Evolutionary conservation across 2,797 vertebrate species (phyloP), one percentile per base, ranked within the genome.

Genomic region (Telmatherina bonti): DNA sequence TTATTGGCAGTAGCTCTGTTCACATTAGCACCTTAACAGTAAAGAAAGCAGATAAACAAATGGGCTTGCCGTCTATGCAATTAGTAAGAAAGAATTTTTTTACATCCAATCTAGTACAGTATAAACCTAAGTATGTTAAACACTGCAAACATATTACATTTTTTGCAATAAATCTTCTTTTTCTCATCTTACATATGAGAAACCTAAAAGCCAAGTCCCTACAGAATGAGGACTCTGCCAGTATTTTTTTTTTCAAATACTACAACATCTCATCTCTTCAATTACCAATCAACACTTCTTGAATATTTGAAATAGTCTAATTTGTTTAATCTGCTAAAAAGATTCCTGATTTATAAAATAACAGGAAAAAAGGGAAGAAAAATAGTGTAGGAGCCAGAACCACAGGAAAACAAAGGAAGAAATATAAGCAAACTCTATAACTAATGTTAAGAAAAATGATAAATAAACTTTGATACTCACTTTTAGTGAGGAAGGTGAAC

Each of bases 1-100:
- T 99, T 99, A 89, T 98, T 99, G 84, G 97, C 96, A 79, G 98
- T 99, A 75, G 98, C 95, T 90, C 97, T 95, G 92, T 99, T 99
- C 85, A 99, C 98, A 22, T 99, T 98, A 92, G 98, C 98, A 94
- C 98, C 98, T 99, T 82, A 13, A 72, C 74, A 83, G 47, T 67
- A 31, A 60, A 24, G 27, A 55, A n/a, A 4, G 47, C 13, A 13
- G 6, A 15, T 24, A 9, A 53, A 62, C 18, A 69, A 9, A 63
- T 41, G 1, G 31, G 64, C 5, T 58, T 5, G 49, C 13, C 10
- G 3, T 13, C 15, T 51, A 29, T 16, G 8, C 67, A 1, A 72
- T 27, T 1, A 31, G 55, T 45, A 20, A 29, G 1, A 58, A 51
- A 47, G 24, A 29, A 10, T 11, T 2, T 30, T 29, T 11, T 11